phyloP scores from a whole-genome alignment of 2,113 vertebrate genomes.

The Chamaetylas fuelleborni region DNA sequence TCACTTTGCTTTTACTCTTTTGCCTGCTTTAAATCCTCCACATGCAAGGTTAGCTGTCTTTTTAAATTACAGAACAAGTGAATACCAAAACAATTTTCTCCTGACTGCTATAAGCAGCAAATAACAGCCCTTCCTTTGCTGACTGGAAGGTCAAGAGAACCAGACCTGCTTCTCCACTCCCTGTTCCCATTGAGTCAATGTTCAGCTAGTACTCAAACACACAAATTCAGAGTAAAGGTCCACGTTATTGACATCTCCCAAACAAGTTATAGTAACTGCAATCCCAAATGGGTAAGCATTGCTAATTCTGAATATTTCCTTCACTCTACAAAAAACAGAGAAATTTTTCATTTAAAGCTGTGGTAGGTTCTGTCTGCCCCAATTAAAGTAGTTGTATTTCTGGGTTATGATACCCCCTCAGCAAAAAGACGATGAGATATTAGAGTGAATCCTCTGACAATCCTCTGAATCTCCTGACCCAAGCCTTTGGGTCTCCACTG shows the following conservation, averaged over 20 bases:
- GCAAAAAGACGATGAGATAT: neutral
- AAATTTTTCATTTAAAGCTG: neutral
- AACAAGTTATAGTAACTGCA: neutral
- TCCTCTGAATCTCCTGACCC: too few species aligned
- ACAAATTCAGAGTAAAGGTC: neutral
- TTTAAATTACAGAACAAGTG: neutral
- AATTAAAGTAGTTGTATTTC: neutral
- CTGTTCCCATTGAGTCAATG: neutral
- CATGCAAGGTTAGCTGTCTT: neutral
- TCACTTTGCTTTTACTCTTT: neutral
- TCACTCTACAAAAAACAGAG: neutral
- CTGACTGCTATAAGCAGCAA: neutral
- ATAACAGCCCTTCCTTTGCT: neutral
- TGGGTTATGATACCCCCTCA: accelerated
- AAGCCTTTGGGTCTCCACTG: neutral
- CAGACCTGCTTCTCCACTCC: accelerated
- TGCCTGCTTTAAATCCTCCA: neutral
- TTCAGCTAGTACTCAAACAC: neutral
- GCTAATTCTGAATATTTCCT: neutral
- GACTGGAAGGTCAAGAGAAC: neutral
- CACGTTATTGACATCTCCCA: neutral
- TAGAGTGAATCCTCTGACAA: neutral
- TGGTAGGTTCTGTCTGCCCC: neutral
- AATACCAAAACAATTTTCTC: neutral
- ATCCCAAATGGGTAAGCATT: neutral